A percentile compares a stretch with the other conserved stretches of the same genome.
Conservation (phyloP, 2,888 invertebrate genomes). For the Dendrolimus pini region DNA sequence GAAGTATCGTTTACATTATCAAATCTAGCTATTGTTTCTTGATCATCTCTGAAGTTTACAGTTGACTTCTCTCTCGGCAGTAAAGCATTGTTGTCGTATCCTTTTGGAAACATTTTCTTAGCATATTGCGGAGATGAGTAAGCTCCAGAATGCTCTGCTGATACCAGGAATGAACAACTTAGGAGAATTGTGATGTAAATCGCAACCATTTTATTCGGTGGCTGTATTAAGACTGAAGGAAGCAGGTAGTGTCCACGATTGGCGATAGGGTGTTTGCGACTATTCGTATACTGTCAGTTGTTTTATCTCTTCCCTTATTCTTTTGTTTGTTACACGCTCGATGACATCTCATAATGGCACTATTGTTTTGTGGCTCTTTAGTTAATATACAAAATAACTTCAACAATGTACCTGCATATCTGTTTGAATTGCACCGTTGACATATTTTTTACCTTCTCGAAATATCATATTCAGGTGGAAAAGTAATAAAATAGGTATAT, state of each 20-base stretch:
- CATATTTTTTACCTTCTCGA: not conserved
- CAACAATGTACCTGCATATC: not conserved
- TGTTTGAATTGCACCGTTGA: not conserved
- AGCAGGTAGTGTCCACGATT: slow-evolving; percentile 49
- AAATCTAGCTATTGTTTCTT: slow-evolving; percentile 38
- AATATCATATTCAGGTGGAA: not conserved
- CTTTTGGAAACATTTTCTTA: slow-evolving; percentile 64
- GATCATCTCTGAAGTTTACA: slow-evolving; percentile 35
- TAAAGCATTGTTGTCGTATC: slow-evolving; percentile 44
- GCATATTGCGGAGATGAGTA: slow-evolving; percentile 73
- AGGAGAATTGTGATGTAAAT: slow-evolving; percentile 28
- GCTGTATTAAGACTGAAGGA: slow-evolving; percentile 29
- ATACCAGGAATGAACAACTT: slow-evolving; percentile 22
- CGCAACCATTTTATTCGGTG: slow-evolving; percentile 45
- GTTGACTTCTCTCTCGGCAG: slow-evolving; percentile 50
- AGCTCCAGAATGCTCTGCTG: slow-evolving; percentile 63
- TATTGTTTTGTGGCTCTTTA: slow-evolving; percentile 61
- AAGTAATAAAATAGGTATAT: no score
- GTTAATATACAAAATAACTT: slow-evolving; percentile 19
- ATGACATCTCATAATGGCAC: slow-evolving; percentile 67
- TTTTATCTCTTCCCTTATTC: slow-evolving; percentile 67
- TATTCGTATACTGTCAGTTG: slow-evolving; percentile 35
- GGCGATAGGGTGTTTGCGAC: slow-evolving; percentile 40
- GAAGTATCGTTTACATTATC: slow-evolving; percentile 45
- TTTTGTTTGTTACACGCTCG: slow-evolving; percentile 72